Evolutionary conservation across 2,797 vertebrate species (phyloP).

Genomic region (Takifugu rubripes): DNA sequence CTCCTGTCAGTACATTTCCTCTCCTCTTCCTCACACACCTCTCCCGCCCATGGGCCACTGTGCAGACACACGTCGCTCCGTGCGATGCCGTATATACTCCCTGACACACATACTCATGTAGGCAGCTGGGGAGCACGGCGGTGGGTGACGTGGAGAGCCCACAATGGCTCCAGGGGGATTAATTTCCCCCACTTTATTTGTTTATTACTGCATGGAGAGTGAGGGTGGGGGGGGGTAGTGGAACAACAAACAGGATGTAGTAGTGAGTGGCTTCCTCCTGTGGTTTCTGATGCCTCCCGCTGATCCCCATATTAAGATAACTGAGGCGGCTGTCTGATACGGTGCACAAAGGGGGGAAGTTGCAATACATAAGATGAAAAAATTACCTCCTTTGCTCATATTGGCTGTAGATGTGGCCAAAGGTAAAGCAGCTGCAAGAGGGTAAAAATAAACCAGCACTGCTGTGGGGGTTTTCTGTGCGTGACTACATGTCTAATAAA

Average conservation of each 20-base stretch:
- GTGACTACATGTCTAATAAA: not conserved
- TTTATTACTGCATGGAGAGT: constrained; percentile 62
- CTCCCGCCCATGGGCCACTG: constrained; percentile 12
- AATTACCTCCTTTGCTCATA: not conserved
- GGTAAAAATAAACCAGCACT: not conserved
- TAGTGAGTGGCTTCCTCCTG: constrained; percentile 53
- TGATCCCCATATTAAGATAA: constrained; percentile 43
- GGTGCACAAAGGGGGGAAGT: not conserved
- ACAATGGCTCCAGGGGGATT: constrained; percentile 64
- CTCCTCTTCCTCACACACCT: not conserved
- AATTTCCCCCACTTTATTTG: constrained; percentile 64
- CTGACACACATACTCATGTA: constrained; percentile 33
- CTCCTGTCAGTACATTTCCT: not conserved
- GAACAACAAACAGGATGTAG: constrained; percentile 58
- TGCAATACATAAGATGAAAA: not conserved
- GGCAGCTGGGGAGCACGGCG: constrained; percentile 52
- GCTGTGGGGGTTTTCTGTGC: not conserved
- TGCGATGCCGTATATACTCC: not conserved
- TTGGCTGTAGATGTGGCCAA: not conserved
- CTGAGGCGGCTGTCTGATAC: constrained; percentile 17
- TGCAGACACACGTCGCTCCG: constrained; percentile 14
- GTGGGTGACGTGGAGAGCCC: constrained; percentile 56
- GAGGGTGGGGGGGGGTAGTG: constrained; percentile 45
- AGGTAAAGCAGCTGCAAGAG: not conserved
- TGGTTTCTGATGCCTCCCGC: constrained; percentile 50